phyloP scores from a whole-genome alignment of 2,113 vertebrate species.

The Fulmarus glacialis region DNA sequence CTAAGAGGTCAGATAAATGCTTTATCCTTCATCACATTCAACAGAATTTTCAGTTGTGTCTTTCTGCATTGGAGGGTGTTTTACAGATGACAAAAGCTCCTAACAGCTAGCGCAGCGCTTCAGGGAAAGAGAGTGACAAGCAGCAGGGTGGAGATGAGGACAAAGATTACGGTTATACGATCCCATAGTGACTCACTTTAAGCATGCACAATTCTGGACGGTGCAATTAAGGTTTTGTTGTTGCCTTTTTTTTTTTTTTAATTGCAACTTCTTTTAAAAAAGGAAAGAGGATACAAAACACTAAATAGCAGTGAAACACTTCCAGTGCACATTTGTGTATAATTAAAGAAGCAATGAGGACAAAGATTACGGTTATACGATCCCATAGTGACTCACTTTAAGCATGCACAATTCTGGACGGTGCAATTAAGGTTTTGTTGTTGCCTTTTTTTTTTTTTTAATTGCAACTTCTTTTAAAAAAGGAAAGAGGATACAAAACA shows the following conservation, averaged over 20 bases:
- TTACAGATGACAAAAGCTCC: not conserved
- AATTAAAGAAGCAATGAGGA: no score
- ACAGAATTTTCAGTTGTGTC: not conserved
- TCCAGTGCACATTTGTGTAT: no score
- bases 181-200: not conserved
- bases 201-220: not conserved
- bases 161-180: not conserved
- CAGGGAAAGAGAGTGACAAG: not conserved
- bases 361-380: not conserved
- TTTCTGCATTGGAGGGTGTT: not conserved
- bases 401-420: not conserved
- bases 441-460: not conserved
- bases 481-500: not conserved
- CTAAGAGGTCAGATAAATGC: not conserved
- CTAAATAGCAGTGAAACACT: not conserved
- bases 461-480: not conserved
- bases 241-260: not conserved
- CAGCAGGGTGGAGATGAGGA: slow-evolving; percentile 17
- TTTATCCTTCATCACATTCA: not conserved
- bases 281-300: not conserved
- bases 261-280: not conserved
- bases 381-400: not conserved
- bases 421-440: slow-evolving; percentile 8
- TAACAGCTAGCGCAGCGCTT: not conserved
- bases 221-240: slow-evolving; percentile 8